Conservation (phyloP, 2,113 vertebrate species). For the Rhagologus leucostigma region DNA sequence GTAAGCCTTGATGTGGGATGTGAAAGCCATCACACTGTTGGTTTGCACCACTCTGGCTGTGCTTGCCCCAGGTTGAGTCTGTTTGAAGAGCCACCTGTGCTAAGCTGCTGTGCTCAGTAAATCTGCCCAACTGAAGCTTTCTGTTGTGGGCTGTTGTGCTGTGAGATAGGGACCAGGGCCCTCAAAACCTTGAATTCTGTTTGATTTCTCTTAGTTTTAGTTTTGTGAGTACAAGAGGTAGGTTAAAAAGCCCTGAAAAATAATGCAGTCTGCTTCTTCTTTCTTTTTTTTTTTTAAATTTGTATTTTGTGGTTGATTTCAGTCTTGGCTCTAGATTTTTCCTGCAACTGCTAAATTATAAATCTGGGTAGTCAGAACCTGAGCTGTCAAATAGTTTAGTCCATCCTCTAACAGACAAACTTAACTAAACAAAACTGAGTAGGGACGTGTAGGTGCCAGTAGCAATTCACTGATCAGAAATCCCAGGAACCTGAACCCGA, state of each 20-base stretch:
- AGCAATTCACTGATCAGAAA: not conserved
- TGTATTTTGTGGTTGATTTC: not conserved
- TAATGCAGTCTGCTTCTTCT: not conserved
- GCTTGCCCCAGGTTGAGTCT: not conserved
- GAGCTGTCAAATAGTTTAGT: not conserved
- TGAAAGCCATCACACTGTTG: not conserved
- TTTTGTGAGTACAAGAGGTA: not conserved
- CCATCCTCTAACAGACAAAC: not conserved
- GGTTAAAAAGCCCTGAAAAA: not conserved
- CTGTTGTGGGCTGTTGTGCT: not conserved
- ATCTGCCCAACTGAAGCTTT: not conserved
- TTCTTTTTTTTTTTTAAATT: not conserved
- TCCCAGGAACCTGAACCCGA: not conserved
- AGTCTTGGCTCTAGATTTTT: not conserved
- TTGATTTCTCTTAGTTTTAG: not conserved
- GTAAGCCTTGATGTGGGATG: not conserved
- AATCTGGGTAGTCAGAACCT: not conserved
- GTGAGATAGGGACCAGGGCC: not conserved
- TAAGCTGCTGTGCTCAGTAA: not conserved
- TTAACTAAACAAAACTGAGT: not conserved
- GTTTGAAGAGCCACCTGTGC: constrained; percentile 20
- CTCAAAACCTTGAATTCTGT: not conserved
- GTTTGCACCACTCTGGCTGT: not conserved
- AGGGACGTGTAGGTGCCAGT: not conserved
- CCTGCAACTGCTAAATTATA: not conserved